Base-by-base conservation (phyloP, 2,888 invertebrate species). In the Tipula lateralis region DNA sequence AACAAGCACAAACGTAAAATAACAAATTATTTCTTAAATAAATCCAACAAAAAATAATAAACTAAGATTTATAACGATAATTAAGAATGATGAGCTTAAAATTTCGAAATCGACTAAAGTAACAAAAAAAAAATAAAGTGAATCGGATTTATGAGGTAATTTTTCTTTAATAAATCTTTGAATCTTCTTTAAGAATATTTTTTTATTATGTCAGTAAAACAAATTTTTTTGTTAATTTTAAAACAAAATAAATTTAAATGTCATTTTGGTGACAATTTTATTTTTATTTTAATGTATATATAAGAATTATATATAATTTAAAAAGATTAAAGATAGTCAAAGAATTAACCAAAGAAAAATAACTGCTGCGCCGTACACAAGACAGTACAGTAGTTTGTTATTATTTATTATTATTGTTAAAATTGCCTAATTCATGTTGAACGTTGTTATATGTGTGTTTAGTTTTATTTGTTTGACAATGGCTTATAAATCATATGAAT, bases 11-110 rank as follows among this genome's bases (percentile, higher is more conserved):
- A n/a, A 44, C n/a, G 16, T 16, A 44, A n/a, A 44, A 3, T 24
- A 24, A 66, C 24, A 44, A n/a, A 44, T n/a, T 39, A 39, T 39
- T 39, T 39, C 39, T 39, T 39, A 39, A 39, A 39, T 39, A 19
- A 50, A 50, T 4, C n/a, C 13, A 32, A 36, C 9, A 50, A 50
- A 50, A 50, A 50, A 50, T 50, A 50, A 66, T 66, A 66, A 66
- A 66, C 66, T 66, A 19, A 66, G 66, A 66, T 66, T 66, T 66
- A 66, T 66, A 66, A 24, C 24, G 66, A 66, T 66, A 66, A 66
- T 66, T 66, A 66, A 66, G 66, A 66, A 66, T 66, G 66, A 66
- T 66, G 66, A 66, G 66, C 66, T 66, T 66, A 66, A 66, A 66
- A 24, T 66, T 66, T 66, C 9, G 24, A 66, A 66, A 66, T 66